Evolutionary conservation across 2,797 vertebrate genomes (phyloP), one percentile per base, ranked within the genome.

Genomic region (Austrolebias charrua): DNA sequence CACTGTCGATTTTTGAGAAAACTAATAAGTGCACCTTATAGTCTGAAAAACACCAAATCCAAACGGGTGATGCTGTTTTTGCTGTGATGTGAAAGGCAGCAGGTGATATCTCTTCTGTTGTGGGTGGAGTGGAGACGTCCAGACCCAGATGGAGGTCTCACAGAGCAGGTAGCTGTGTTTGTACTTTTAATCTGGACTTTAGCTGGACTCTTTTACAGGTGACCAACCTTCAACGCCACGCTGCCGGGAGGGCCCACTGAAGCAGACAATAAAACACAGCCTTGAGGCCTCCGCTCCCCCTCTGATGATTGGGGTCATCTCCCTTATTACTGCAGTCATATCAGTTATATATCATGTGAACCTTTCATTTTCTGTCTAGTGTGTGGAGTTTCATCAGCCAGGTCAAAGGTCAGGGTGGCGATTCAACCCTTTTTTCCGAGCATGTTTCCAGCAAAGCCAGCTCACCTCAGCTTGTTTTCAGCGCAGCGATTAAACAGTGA

Each of bases 271-370:
- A 82, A 87, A 84, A 78, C 28, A 45, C 53, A 73, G 74, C 80
- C 84, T 75, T 84, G 80, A 44, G 42, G 18, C 38, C 35, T 61
- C 59, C 35, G 70, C 84, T 85, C 78, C 57, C 71, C 43, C 69
- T 63, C 71, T 78, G 72, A 81, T 90, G 85, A 90, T 91, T 90
- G 92, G 86, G 88, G 90, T 92, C 89, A 87, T 88, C 85, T 69
- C 67, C 67, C 63, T 88, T 85, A 91, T 88, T 60, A 62, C 86
- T 68, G 13, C 35, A 38, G 35, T 38, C 35, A 38, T 11, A 38
- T 38, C 67, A 63, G 66, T 72, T 77, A 88, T 87, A 43, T 74
- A 90, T 86, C 46, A 10, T 67, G 69, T 69, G 72, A 58, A 61
- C 66, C 50, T 66, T 40, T 66, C 29, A 6, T 53, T 56, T 63